Percentiles rank a stretch among this genome's conserved stretches.
These are phyloP conservation scores for Drosophila heteroneura DNA, from an alignment of 2,888 invertebrate species.

Conservation along the genomic window DNA sequence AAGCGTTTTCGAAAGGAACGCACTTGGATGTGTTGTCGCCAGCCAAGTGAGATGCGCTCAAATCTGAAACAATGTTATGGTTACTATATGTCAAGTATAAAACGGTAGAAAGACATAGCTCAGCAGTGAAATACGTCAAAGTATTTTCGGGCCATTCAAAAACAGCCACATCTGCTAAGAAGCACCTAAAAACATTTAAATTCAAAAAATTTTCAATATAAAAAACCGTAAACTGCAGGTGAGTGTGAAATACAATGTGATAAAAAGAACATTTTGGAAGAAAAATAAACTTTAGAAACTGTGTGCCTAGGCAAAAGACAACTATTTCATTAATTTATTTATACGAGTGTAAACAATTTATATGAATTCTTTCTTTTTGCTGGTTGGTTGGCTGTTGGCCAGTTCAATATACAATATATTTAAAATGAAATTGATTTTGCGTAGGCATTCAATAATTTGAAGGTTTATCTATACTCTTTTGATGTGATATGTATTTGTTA, in stretches of 20 bases:
- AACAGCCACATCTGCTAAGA: background rate
- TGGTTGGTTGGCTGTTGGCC: background rate
- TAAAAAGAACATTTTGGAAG: background rate
- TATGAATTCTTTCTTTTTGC: background rate
- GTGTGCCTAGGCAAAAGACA: background rate
- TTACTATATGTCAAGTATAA: conserved; percentile 54
- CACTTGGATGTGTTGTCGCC: conserved; percentile 1
- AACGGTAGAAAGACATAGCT: conserved; percentile 37
- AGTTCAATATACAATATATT: background rate
- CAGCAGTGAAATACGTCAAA: conserved; percentile 28
- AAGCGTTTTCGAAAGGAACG: conserved; percentile 15
- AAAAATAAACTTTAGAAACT: background rate
- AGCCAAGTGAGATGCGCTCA: conserved; percentile 4
- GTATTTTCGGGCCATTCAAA: conserved; percentile 18
- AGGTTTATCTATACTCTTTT: background rate
- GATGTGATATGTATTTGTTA: background rate
- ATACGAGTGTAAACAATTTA: background rate
- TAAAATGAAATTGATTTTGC: background rate
- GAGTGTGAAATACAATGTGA: conserved; percentile 12
- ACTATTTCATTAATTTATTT: background rate
- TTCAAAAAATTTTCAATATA: conserved; percentile 14
- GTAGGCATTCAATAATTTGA: background rate
- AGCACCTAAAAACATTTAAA: conserved; percentile 8
- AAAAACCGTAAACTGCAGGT: conserved; percentile 21
- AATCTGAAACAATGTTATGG: conserved; percentile 53